Percentiles rank a stretch among this genome's conserved stretches.
Evolutionary conservation across 1,140 invertebrate genomes (phyloP).

Genomic region (roundworm (Caenorhabditis elegans)): WBcel235 BX284602.5:15273001-15273500

Average conservation of each 20-base stretch:
- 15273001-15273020: background rate
- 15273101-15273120: constrained; percentile 50
- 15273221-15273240: constrained; percentile 40
- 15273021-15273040: constrained; percentile 13
- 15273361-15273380: too few species aligned
- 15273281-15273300: constrained; percentile 44
- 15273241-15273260: background rate
- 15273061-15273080: constrained; percentile 49
- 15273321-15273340: background rate
- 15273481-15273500: background rate
- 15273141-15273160: background rate
- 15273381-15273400: too few species aligned
- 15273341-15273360: background rate
- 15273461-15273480: background rate
- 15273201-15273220: constrained; percentile 36
- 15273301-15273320: constrained; percentile 48
- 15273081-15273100: constrained; percentile 53
- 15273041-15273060: constrained; percentile 4
- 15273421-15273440: background rate
- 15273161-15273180: background rate
- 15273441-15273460: background rate
- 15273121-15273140: constrained; percentile 28
- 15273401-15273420: background rate
- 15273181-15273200: constrained; percentile 19
- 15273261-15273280: constrained; percentile 10